Evolutionary conservation across 2,888 invertebrate genomes (phyloP), one percentile per base, ranked within the genome.

Genomic region (Philereme transversata): DNA sequence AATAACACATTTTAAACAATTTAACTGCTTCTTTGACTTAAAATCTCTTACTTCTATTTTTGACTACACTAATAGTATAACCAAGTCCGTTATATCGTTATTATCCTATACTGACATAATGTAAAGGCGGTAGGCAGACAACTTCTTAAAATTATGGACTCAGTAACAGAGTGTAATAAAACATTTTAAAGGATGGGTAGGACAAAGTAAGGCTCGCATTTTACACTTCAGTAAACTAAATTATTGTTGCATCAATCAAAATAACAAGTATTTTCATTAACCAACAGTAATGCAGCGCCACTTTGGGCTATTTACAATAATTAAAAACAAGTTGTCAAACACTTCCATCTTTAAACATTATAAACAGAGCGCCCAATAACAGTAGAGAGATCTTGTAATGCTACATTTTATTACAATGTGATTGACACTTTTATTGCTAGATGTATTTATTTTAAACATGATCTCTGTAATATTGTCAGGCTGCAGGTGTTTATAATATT

Each of bases 1-100:
- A 92, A 91, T 91, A 92, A 92, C 92, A 92, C 91, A 90, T 90
- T 89, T 90, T 90, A 92, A 91, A 92, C 92, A 92, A 91, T 91
- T 91, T 88, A 90, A 91, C 92, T 88, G 90, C 86, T 91, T 90
- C 88, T 90, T 90, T 92, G 91, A 91, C 91, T 92, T 91, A 91
- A 90, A 88, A 90, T 90, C 89, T 90, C 90, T 91, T 90, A 92
- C 74, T 58, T 82, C 82, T 90, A 90, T 83, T 84, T 77, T 89
- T 87, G 87, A 90, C 89, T 92, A 92, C 87, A 86, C 90, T 92
- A 91, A 90, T 90, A 90, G 89, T 90, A 90, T 90, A 90, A 90
- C 86, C 87, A 84, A 90, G 90, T 90, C 90, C 84, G 81, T 88
- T 87, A 89, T 88, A 90, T 82, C 79, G 78, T 86, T 85, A 82